phyloP scores from a whole-genome alignment of 2,113 vertebrate species.

The Hemichromis elongatus region DNA sequence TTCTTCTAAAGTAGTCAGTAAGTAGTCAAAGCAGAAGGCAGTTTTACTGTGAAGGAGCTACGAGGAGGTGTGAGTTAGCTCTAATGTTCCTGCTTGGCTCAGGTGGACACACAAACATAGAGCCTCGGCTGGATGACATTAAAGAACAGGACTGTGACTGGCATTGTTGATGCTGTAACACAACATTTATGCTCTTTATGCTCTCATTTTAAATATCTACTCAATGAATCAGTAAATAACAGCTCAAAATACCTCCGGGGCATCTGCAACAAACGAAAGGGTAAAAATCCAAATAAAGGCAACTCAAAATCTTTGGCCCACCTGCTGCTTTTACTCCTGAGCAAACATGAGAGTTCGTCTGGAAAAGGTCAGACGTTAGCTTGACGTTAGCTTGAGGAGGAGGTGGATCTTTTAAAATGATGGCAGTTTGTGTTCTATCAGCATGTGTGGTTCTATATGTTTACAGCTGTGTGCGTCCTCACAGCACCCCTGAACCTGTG shows the following conservation, averaged over 20 bases:
- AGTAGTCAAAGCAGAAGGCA: too few species aligned
- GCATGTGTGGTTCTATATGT: neutral
- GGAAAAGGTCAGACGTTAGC: neutral
- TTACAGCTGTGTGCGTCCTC: neutral
- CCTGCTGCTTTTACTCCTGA: neutral
- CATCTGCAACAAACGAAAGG: neutral
- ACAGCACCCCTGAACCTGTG: neutral
- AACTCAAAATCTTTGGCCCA: constrained; percentile 31
- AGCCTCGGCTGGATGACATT: neutral
- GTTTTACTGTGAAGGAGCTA: too few species aligned
- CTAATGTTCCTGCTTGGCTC: too few species aligned
- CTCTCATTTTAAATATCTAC: neutral
- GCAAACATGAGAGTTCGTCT: neutral
- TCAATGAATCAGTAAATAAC: neutral
- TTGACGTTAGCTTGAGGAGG: neutral
- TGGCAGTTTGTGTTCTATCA: neutral
- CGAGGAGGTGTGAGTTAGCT: too few species aligned
- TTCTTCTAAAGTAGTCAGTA: too few species aligned
- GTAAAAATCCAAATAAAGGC: neutral
- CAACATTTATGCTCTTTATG: neutral
- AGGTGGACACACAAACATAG: rapidly evolving
- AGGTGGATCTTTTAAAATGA: neutral
- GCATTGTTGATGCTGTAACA: rapidly evolving
- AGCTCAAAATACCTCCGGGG: neutral
- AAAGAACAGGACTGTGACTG: too few species aligned